Base-by-base conservation (phyloP, 2,797 vertebrate species). In the Eulemur rubriventer region DNA sequence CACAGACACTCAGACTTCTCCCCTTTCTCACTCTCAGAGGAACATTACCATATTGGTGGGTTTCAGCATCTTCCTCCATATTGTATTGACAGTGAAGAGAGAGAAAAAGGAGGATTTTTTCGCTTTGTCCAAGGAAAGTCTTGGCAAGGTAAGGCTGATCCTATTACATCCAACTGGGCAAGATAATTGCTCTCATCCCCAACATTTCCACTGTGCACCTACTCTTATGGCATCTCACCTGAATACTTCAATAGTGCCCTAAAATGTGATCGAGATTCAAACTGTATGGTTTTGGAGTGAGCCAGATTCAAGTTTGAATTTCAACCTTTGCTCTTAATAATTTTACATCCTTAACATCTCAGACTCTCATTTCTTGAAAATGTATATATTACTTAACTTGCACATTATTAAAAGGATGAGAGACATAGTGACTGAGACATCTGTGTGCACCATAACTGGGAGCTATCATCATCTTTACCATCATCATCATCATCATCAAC, bases 81-180 rank as follows among this genome's bases (percentile, higher is more conserved):
- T n/a, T 26, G 6, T 24, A 46, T 46, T 38, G 63, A 26, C 2
- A 12, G 11, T 35, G 43, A 50, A 81, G 17, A 33, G 30, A 30
- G 0, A 30, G 30, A 6, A 11, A 28, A 55, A 48, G 10, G 9
- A 6, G 2, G 33, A 33, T 18, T 7, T 43, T 18, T 35, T 2
- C 17, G 3, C 13, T 6, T 14, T 16, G 18, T 26, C 38, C 70
- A 17, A 33, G 24, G 13, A 67, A 38, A 50, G 7, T 16, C 5
- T 2, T 0, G 18, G 63, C 20, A 18, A 38, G 6, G 59, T 50
- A 26, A 90, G 35, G 38, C 3, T 11, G 43, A 69, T 43, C 20
- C 33, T 12, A 0, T 8, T 4, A 35, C 33, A 30, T 33, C 9
- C 28, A 43, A 6, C 22, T 17, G 24, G 18, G 30, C 18, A 24